A percentile compares a stretch with the other conserved stretches of the same genome.
phyloP scores from a whole-genome alignment of 2,888 invertebrate genomes.

The Timandra comae region DNA sequence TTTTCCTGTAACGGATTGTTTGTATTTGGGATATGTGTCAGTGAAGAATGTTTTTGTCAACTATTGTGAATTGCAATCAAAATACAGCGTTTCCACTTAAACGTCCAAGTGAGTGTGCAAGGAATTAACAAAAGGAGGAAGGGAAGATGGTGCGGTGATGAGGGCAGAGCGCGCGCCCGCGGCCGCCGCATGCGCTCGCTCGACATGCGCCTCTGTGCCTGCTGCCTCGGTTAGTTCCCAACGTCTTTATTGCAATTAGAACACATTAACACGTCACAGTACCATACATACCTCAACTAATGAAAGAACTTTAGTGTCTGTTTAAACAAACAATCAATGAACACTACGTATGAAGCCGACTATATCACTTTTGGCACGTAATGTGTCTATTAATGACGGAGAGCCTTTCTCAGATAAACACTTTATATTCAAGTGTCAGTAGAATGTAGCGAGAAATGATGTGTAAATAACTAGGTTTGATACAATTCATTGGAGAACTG shows the following conservation, averaged over 20 bases:
- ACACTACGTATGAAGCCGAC: not conserved
- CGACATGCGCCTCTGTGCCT: conserved; percentile 71
- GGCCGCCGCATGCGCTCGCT: conserved; percentile 51
- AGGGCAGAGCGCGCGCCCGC: conserved; percentile 46
- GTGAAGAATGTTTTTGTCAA: conserved; percentile 9
- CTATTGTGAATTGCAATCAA: conserved; percentile 28
- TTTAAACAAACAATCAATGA: not conserved
- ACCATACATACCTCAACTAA: not conserved
- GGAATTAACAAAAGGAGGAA: conserved; percentile 31
- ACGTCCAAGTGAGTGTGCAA: conserved; percentile 59
- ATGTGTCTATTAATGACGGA: too few relatives aligned
- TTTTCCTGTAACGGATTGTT: conserved; percentile 7
- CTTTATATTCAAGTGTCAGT: too few relatives aligned
- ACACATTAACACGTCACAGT: too few relatives aligned
- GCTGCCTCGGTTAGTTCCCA: conserved; percentile 63
- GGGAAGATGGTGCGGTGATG: conserved; percentile 56
- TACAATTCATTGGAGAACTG: too few relatives aligned
- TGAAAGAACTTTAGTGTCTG: not conserved
- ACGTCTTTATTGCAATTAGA: too few relatives aligned
- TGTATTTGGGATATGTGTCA: not conserved
- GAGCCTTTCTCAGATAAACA: too few relatives aligned
- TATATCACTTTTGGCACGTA: too few relatives aligned
- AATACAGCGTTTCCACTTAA: conserved; percentile 55
- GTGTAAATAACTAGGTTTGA: too few relatives aligned
- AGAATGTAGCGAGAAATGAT: too few relatives aligned